These are phyloP conservation scores for Lacerta agilis DNA, from an alignment of 2,797 vertebrate species.

Conservation along the genomic window DNA sequence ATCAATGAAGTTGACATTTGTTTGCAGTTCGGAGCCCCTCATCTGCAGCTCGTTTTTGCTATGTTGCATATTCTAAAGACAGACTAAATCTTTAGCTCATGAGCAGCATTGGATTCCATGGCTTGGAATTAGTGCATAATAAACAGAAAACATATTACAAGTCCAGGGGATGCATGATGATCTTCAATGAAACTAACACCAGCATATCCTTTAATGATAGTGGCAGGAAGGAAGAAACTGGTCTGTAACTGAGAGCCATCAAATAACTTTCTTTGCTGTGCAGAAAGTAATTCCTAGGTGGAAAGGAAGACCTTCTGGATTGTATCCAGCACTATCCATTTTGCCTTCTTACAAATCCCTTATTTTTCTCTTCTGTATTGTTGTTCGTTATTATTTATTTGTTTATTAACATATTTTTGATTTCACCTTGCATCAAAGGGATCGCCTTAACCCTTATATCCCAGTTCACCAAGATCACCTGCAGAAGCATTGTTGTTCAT, in stretches of 20 bases:
- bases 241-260: conserved; percentile 27
- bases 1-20: conserved; percentile 69
- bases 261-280: too few species aligned
- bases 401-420: too few species aligned
- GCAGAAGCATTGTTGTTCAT: too few species aligned
- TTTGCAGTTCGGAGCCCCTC: conserved; percentile 42
- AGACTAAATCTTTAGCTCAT: conserved; percentile 65
- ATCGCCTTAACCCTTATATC: too few species aligned
- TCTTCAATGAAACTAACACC: conserved; percentile 51
- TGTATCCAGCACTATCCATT: too few species aligned
- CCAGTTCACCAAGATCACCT: too few species aligned
- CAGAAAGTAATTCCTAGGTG: too few species aligned
- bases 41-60: conserved; percentile 25
- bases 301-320: too few species aligned
- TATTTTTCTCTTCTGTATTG: too few species aligned
- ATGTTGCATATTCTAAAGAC: conserved; percentile 20
- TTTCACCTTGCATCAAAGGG: too few species aligned
- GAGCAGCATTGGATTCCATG: conserved; percentile 61
- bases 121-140: conserved; percentile 35
- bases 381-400: too few species aligned
- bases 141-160: conserved; percentile 61
- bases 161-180: conserved; percentile 59
- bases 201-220: conserved; percentile 65
- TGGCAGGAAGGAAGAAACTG: conserved; percentile 51
- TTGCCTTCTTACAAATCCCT: too few species aligned